Conservation (phyloP, 92 coral and sea anemone species). For the Epizoanthus rinbou region DNA sequence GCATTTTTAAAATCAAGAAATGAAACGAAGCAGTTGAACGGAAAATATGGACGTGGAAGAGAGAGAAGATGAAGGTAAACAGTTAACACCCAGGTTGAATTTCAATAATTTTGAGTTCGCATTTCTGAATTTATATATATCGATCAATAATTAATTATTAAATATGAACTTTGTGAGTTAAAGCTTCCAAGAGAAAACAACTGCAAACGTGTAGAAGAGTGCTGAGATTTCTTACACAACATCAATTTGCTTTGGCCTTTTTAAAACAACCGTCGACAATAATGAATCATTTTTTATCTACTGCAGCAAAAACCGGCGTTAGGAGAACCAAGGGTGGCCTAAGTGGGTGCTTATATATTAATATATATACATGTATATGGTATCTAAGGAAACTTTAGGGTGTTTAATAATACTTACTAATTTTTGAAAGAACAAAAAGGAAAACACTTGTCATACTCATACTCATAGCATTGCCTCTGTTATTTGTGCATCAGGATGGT, state of each 20-base stretch:
- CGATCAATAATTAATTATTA: background rate
- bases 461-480: too few relatives aligned
- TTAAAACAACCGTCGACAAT: background rate
- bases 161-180: background rate
- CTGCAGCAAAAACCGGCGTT: too few relatives aligned
- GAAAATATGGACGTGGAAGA: conserved; percentile 19
- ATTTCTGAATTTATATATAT: background rate
- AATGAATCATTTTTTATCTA: background rate
- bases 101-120: background rate
- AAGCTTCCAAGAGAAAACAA: background rate
- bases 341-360: too few relatives aligned
- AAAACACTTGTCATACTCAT: too few relatives aligned
- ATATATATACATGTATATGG: too few relatives aligned
- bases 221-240: too few relatives aligned
- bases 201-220: background rate
- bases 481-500: too few relatives aligned
- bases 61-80: conserved; percentile 37
- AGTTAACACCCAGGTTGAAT: background rate
- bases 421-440: too few relatives aligned
- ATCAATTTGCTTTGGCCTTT: background rate
- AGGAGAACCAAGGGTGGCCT: too few relatives aligned
- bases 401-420: too few relatives aligned
- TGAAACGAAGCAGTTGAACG: background rate
- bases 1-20: background rate
- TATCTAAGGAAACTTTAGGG: too few relatives aligned